Conservation (phyloP, 2,113 vertebrate species). For the Agapornis roseicollis region DNA sequence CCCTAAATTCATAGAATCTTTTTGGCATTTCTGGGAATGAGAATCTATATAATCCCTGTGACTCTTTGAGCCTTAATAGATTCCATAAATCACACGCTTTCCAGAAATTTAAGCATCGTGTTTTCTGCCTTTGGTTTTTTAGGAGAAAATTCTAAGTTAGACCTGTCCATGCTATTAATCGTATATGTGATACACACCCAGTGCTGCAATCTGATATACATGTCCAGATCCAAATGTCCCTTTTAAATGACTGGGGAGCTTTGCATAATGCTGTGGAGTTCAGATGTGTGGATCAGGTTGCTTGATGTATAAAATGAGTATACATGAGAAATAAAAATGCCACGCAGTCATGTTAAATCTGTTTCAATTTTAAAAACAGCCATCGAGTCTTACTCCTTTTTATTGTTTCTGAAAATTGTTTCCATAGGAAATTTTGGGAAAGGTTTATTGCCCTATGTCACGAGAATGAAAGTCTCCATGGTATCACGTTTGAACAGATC, state of each 20-base stretch:
- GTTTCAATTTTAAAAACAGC: not conserved
- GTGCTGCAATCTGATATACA: not conserved
- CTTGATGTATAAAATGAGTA: not conserved
- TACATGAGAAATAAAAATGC: not conserved
- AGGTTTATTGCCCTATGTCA: conserved; percentile 96
- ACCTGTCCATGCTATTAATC: not conserved
- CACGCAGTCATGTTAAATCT: not conserved
- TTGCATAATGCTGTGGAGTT: not conserved
- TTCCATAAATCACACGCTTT: not conserved
- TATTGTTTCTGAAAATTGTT: conserved; percentile 20
- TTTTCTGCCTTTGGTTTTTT: not conserved
- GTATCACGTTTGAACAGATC: conserved; percentile 98
- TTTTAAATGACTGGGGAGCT: not conserved
- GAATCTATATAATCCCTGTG: not conserved
- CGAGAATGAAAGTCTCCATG: conserved; percentile 93
- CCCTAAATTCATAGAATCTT: not conserved
- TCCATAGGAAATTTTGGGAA: conserved; percentile 97
- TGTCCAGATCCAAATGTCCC: not conserved
- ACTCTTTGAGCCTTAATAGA: not conserved
- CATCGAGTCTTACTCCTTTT: not conserved
- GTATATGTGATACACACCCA: not conserved
- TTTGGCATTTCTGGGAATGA: not conserved
- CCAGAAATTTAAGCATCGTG: not conserved
- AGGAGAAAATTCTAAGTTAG: not conserved
- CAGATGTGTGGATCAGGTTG: not conserved